Evolutionary conservation across 2,888 invertebrate species (phyloP).

Genomic region (Synergus laeviventris): DNA sequence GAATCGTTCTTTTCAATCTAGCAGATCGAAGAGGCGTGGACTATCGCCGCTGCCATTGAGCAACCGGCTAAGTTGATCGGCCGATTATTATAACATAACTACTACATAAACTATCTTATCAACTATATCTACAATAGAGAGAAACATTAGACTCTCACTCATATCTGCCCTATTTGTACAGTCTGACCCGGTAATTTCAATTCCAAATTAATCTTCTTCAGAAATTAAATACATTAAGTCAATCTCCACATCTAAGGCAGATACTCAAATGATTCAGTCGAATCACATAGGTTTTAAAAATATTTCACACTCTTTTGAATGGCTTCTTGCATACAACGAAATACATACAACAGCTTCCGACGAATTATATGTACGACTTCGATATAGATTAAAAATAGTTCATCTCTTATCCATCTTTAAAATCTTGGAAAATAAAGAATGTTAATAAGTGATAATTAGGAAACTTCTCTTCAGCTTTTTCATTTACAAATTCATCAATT

Average conservation of each 20-base stretch:
- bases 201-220: neutral
- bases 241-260: neutral
- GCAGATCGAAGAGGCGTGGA: conserved; percentile 41
- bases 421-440: neutral
- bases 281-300: neutral
- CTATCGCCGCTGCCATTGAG: conserved; percentile 51
- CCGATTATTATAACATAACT: conserved; percentile 42
- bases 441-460: neutral
- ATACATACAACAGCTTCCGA: neutral
- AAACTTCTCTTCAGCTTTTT: neutral
- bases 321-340: neutral
- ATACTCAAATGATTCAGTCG: neutral
- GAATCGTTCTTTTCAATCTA: conserved; percentile 36
- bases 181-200: neutral
- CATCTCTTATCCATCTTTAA: neutral
- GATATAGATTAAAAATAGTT: neutral
- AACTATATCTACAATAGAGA: conserved; percentile 13
- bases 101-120: conserved; percentile 39
- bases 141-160: neutral
- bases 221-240: neutral
- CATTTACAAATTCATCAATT: too few relatives aligned
- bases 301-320: neutral
- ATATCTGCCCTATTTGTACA: neutral
- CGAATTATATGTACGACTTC: neutral
- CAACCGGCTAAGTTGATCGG: conserved; percentile 50